Percentiles rank a stretch among this genome's conserved stretches.
Evolutionary conservation across 2,888 invertebrate genomes (phyloP).

Genomic region (Boloria selene): DNA sequence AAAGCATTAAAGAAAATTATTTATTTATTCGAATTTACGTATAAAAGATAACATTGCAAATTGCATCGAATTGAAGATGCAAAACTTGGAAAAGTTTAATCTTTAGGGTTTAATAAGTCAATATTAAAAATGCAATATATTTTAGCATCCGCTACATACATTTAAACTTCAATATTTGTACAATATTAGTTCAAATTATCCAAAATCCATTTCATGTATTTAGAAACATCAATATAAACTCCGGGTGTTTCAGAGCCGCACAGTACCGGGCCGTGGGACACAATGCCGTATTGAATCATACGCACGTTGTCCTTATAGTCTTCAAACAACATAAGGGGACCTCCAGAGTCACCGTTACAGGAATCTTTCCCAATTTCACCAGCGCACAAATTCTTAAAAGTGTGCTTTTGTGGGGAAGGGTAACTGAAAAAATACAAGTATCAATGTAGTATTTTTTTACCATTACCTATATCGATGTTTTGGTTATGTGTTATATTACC

Average conservation of each 20-base stretch:
- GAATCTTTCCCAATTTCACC: conserved; percentile 79
- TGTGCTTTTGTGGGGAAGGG: background rate
- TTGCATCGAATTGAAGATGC: too few species aligned
- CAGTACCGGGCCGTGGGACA: conserved; percentile 45
- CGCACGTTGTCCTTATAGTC: conserved; percentile 27
- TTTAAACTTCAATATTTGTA: background rate
- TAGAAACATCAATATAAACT: conserved; percentile 65
- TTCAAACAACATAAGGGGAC: conserved; percentile 76
- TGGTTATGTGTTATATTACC: too few species aligned
- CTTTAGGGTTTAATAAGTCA: too few species aligned
- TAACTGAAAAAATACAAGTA: too few species aligned
- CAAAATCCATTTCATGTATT: conserved; percentile 66
- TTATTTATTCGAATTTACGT: too few species aligned
- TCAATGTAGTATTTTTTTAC: too few species aligned
- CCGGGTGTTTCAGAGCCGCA: conserved; percentile 63
- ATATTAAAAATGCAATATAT: too few species aligned
- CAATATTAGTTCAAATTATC: conserved; percentile 44
- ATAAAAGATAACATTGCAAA: too few species aligned
- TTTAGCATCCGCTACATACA: too few species aligned
- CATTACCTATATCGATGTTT: too few species aligned
- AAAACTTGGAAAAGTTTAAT: too few species aligned
- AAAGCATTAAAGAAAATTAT: too few species aligned
- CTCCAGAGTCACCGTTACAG: conserved; percentile 86
- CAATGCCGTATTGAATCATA: conserved; percentile 51
- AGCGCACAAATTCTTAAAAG: conserved; percentile 51